Evolutionary conservation across 1,140 invertebrate species (phyloP).

Genomic region (Pseudobourletiella spinata): DNA sequence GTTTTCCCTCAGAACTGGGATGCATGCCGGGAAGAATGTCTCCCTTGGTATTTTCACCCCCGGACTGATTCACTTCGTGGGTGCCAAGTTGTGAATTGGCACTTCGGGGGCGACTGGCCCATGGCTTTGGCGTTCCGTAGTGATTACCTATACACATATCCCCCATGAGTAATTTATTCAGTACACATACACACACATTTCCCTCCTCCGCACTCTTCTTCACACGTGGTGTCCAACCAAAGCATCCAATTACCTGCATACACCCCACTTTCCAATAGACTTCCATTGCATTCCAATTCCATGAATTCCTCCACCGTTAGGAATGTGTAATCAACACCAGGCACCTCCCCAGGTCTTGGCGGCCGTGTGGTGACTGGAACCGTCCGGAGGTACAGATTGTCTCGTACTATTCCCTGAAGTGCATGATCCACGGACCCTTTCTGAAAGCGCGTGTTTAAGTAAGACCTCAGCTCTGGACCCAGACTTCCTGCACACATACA

Average conservation of each 20-base stretch:
- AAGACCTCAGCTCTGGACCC: conserved; percentile 51
- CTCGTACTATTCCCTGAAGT: conserved; percentile 51
- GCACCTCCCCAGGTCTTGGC: conserved; percentile 52
- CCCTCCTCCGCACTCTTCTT: too few relatives aligned
- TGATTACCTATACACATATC: conserved; percentile 43
- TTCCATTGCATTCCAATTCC: conserved; percentile 51
- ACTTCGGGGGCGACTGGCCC: conserved; percentile 29
- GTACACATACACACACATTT: too few relatives aligned
- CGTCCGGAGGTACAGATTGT: conserved; percentile 59
- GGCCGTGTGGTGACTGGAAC: conserved; percentile 57
- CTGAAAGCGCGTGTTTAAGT: conserved; percentile 52
- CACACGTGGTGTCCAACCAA: too few relatives aligned
- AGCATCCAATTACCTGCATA: conserved; percentile 60
- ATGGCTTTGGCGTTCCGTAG: conserved; percentile 50
- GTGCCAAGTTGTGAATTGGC: conserved; percentile 8
- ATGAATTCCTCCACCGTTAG: conserved; percentile 52
- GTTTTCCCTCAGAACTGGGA: conserved; percentile 50
- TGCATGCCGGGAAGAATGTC: conserved; percentile 47
- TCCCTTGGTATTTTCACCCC: conserved; percentile 27
- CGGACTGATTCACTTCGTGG: conserved; percentile 8
- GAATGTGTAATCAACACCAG: conserved; percentile 59
- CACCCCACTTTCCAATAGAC: conserved; percentile 56
- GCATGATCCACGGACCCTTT: conserved; percentile 59
- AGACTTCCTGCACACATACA: conserved; percentile 42
- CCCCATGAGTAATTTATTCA: too few relatives aligned